Evolutionary conservation across 2,797 vertebrate species (phyloP).

Genomic region (Acipenser transmontanus): DNA sequence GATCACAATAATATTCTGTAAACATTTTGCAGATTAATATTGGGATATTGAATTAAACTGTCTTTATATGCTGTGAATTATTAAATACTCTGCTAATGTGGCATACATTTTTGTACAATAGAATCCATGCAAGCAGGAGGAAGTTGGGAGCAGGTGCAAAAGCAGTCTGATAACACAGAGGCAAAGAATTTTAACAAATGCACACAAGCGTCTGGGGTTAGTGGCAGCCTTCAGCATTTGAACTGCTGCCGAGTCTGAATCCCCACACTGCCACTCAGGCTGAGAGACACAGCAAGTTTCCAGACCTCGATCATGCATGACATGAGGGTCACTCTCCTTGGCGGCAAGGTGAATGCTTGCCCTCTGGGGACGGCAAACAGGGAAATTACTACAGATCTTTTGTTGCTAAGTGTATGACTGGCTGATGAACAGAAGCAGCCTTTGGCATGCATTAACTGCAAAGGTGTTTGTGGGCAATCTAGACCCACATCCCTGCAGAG

Average conservation of each 20-base stretch:
- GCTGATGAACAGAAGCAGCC: conserved; percentile 65
- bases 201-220: conserved; percentile 34
- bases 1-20: too few species aligned
- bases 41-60: too few species aligned
- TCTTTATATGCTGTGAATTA: too few species aligned
- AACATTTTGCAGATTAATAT: too few species aligned
- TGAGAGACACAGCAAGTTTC: conserved; percentile 35
- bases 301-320: conserved; percentile 51
- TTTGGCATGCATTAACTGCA: conserved; percentile 66
- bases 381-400: conserved; percentile 63
- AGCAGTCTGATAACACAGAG: conserved; percentile 40
- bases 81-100: too few species aligned
- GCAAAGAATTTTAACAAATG: conserved; percentile 52
- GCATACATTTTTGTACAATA: too few species aligned
- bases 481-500: conserved; percentile 32
- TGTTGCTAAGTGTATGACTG: conserved; percentile 62
- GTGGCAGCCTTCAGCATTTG: conserved; percentile 38
- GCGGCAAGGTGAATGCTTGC: conserved; percentile 27
- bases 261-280: conserved; percentile 45
- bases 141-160: conserved; percentile 38
- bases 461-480: conserved; percentile 48
- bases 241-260: conserved; percentile 9
- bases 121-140: conserved; percentile 13
- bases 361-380: conserved; percentile 27
- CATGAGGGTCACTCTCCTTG: conserved; percentile 43